These are phyloP conservation scores for Pampusana beccarii DNA, from an alignment of 2,113 vertebrate species.

Conservation along the genomic window DNA sequence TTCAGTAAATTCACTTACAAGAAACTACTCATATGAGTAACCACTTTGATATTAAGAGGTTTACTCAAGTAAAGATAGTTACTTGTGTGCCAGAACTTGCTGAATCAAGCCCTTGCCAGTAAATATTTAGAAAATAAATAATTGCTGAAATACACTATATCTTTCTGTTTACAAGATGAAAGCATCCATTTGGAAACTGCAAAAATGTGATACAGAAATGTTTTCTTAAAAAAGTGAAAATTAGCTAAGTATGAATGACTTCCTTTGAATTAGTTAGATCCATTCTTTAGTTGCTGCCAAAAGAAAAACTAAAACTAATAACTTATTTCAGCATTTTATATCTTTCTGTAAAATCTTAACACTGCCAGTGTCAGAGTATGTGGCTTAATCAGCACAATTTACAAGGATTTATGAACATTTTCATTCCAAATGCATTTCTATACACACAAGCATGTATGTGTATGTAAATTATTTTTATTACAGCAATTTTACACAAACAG, in stretches of 20 bases:
- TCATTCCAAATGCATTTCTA: slow-evolving; percentile 66
- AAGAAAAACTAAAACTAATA: slow-evolving; percentile 27
- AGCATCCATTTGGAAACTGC: slow-evolving; percentile 1
- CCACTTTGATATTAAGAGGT: not conserved
- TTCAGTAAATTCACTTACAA: not conserved
- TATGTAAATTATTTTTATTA: slow-evolving; percentile 73
- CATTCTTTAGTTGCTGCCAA: slow-evolving; percentile 7
- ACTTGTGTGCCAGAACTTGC: not conserved
- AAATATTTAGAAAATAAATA: slow-evolving; percentile 8
- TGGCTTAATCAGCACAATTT: slow-evolving; percentile 64
- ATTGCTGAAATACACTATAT: not conserved
- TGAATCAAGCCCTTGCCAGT: not conserved
- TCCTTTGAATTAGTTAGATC: slow-evolving; percentile 51
- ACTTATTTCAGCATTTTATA: slow-evolving; percentile 39
- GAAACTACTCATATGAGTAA: not conserved
- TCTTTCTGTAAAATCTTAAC: slow-evolving; percentile 62
- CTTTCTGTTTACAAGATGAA: not conserved
- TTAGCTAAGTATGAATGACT: slow-evolving; percentile 8
- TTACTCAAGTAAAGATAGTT: not conserved
- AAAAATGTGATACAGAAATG: not conserved
- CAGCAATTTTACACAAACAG: slow-evolving; percentile 65
- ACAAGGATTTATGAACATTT: slow-evolving; percentile 68
- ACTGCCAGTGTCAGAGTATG: slow-evolving; percentile 40
- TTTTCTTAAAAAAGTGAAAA: not conserved
- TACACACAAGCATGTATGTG: slow-evolving; percentile 50